Percentiles rank a stretch among this genome's conserved stretches.
Conservation (phyloP, 1,140 invertebrate genomes). For the Cyrtorhinus lividipennis region DNA sequence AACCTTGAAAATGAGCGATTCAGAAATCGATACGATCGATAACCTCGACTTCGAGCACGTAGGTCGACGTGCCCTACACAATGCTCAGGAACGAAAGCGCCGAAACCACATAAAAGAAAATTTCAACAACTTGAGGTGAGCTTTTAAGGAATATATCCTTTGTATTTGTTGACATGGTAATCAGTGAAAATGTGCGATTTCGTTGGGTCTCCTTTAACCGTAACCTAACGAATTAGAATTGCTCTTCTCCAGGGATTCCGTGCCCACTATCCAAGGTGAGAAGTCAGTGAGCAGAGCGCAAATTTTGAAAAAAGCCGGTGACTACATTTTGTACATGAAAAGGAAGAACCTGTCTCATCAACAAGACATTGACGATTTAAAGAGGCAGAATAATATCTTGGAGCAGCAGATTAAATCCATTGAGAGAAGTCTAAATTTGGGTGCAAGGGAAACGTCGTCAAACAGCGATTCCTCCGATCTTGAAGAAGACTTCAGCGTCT, state of each 20-base stretch:
- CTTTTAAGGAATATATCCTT: no score
- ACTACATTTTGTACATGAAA: constrained; percentile 92
- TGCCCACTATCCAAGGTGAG: constrained; percentile 83
- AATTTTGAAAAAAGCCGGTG: constrained; percentile 94
- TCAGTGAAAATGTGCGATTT: no score
- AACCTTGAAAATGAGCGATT: constrained; percentile 12
- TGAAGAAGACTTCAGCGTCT: constrained; percentile 5
- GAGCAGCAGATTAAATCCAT: constrained; percentile 59
- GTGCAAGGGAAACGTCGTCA: not conserved
- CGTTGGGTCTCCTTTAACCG: no score
- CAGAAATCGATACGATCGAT: not conserved
- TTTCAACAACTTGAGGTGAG: constrained; percentile 68
- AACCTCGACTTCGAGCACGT: constrained; percentile 33
- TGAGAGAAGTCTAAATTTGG: constrained; percentile 11
- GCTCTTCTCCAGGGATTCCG: constrained; percentile 67
- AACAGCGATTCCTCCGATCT: constrained; percentile 1
- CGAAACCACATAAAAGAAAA: constrained; percentile 97
- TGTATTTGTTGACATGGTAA: no score
- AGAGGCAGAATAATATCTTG: constrained; percentile 72
- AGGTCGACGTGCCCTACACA: constrained; percentile 94
- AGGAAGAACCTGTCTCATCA: constrained; percentile 83
- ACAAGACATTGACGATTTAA: constrained; percentile 89
- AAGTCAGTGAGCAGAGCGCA: constrained; percentile 91
- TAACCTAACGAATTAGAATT: no score
- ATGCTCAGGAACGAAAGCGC: constrained; percentile 88